Base-by-base conservation (phyloP, 1,140 invertebrate genomes). In the Zaprionus lachaisei region DNA sequence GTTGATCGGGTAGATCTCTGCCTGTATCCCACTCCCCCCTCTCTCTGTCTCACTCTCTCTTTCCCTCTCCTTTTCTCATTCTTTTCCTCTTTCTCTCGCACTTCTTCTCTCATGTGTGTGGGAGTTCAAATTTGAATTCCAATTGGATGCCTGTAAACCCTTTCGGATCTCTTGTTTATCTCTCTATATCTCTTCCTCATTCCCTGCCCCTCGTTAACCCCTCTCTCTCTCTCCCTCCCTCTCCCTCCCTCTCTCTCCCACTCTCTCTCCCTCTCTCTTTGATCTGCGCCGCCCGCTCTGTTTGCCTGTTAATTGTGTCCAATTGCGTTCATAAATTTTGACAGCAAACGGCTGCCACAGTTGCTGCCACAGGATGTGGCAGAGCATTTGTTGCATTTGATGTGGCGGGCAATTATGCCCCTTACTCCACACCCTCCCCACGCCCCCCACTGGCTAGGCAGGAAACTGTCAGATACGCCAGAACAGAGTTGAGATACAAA, bases 361-460 rank as follows among this genome's bases (percentile, higher is more conserved):
- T 81, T 89, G 41, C 41, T 65, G 49, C 66, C 76, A 71, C 84
- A 89, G 84, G 84, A 89, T 89, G 84, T 84, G 85, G 81, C 74
- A 84, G 15, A 6, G 47, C 47, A 51, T 51, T 90, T 79, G 84
- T 81, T 89, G 38, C 77, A 87, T 87, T 86, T 87, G 81, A 84
- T 90, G 81, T 72, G 78, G 78, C 67, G 65, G 73, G 38, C 83
- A 86, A 86, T 86, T 86, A 86, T 71, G 70, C 65, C 66, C 80
- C 15, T 12, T 20, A 7, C n/a, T 34, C 17, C 26, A 11, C 24
- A 4, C 20, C 2, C 20, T 17, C n/a, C 2, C 47, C 12, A 38
- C 60, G 26, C 49, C 22, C 14, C 14, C 14, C 31, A 6, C 12
- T n/a, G 12, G 17, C 38, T 31, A 24, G 68, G 77, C 84, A 84